Evolutionary conservation across 1,140 invertebrate species (phyloP), one percentile per base, ranked within the genome.

Genomic region (Drosophila seguyi): DNA sequence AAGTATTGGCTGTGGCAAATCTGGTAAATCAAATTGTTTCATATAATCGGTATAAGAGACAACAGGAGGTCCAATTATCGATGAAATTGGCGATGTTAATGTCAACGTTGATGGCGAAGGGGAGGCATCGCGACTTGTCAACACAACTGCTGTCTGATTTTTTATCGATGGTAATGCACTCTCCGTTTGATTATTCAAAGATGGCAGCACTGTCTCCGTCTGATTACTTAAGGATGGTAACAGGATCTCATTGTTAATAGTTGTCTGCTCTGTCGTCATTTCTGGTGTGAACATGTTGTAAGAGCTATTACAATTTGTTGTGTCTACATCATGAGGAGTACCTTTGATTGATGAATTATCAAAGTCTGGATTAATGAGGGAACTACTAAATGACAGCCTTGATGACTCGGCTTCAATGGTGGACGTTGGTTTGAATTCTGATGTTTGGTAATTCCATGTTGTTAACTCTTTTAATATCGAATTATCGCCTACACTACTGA

Each of bases 11-110:
- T 73, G 69, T 18, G 87, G 87, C 36, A 90, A 67, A 36, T 90
- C 87, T 7, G 87, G 87, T 45, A 90, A 62, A 14, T 91, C 76
- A 78, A 91, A 91, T 50, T 81, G 67, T 53, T 91, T 91, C 82
- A 90, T 87, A 56, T 91, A 91, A 47, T 90, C 82, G 29, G 59
- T 41, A 27, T 90, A 90, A 16, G 85, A 81, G 16, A 75, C 42
- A 6, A 74, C 60, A n/a, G 66, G 59, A 38, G 72, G 38, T 20
- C 52, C 52, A n/a, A 38, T 38, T 38, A 55, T 38, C 10, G 52
- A 55, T 25, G 52, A 55, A 36, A 56, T 36, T 45, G 47, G 58
- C 34, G 66, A 57, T 57, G 66, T 55, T 47, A 63, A 81, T 13
- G 36, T 58, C 44, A 69, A 39, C 10, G 74, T 60, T 39, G 57